Percentiles rank a stretch among this genome's conserved stretches.
Evolutionary conservation across 1,140 invertebrate species (phyloP).

Genomic region (Triops longicaudatus): DNA sequence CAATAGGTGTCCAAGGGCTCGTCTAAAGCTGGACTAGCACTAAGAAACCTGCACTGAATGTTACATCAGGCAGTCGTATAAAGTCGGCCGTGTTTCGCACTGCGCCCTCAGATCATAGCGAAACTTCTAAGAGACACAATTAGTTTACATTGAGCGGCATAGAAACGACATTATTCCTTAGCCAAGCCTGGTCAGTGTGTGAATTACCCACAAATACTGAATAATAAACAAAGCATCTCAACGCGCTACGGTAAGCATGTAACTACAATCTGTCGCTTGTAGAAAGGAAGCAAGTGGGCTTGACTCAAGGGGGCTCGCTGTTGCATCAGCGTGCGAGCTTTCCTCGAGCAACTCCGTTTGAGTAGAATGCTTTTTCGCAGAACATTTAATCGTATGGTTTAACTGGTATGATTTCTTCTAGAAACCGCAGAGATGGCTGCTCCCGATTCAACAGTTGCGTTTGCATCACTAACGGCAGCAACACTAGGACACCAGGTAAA

Average conservation of each 20-base stretch:
- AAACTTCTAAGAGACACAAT: background rate
- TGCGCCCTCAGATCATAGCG: background rate
- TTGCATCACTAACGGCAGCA: background rate
- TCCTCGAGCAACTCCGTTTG: background rate
- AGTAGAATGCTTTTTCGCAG: background rate
- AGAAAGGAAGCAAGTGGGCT: background rate
- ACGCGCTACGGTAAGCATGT: background rate
- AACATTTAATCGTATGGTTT: background rate
- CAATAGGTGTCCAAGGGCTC: conserved; percentile 6
- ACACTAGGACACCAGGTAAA: conserved; percentile 21
- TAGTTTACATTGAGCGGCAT: background rate
- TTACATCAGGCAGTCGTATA: conserved; percentile 3
- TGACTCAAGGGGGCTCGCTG: background rate
- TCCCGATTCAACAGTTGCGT: background rate
- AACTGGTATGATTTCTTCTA: background rate
- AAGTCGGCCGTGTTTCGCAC: background rate
- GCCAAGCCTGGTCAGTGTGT: background rate
- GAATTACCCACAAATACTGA: background rate
- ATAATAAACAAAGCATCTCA: background rate
- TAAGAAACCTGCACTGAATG: background rate
- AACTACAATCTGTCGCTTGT: background rate
- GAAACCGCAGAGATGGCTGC: background rate
- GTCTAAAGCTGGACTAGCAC: background rate
- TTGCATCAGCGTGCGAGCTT: background rate
- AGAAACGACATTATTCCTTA: background rate